These are phyloP conservation scores for Rhogogaster chlorosoma DNA, from an alignment of 2,888 invertebrate genomes.

Conservation along the genomic window DNA sequence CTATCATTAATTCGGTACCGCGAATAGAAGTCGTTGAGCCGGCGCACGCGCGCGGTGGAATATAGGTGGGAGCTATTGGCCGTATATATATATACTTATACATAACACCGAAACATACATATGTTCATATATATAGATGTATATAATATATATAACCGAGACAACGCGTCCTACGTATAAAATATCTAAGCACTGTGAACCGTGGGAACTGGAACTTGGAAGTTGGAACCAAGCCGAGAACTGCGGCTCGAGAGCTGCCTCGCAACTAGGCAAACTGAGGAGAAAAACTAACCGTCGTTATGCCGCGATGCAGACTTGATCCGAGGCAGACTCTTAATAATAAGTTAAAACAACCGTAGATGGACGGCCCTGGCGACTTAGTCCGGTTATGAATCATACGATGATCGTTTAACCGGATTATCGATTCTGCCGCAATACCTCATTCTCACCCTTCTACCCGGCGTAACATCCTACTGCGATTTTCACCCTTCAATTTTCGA, in stretches of 20 bases:
- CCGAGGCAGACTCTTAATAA: constrained; percentile 53
- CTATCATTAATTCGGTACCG: constrained; percentile 5
- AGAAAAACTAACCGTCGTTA: constrained; percentile 72
- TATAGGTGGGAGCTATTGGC: background rate
- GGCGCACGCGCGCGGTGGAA: background rate
- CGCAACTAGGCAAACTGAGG: constrained; percentile 21
- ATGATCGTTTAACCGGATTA: background rate
- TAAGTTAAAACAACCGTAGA: constrained; percentile 40
- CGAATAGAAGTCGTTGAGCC: constrained; percentile 1
- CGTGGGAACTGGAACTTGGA: constrained; percentile 50
- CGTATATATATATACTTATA: background rate
- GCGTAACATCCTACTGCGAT: background rate
- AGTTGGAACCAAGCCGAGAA: constrained; percentile 43
- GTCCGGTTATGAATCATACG: background rate
- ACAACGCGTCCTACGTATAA: background rate
- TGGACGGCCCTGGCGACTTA: background rate
- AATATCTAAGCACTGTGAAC: constrained; percentile 16
- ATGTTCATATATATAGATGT: too few species aligned
- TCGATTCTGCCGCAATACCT: background rate
- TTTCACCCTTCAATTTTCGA: background rate
- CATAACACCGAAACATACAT: background rate
- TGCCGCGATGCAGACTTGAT: constrained; percentile 62
- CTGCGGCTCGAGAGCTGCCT: background rate
- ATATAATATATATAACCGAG: too few species aligned
- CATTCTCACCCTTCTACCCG: background rate